Percentiles rank a stretch among this genome's conserved stretches.
phyloP scores from a whole-genome alignment of 1,140 invertebrate species.

The Lysiphlebus fabarum region DNA sequence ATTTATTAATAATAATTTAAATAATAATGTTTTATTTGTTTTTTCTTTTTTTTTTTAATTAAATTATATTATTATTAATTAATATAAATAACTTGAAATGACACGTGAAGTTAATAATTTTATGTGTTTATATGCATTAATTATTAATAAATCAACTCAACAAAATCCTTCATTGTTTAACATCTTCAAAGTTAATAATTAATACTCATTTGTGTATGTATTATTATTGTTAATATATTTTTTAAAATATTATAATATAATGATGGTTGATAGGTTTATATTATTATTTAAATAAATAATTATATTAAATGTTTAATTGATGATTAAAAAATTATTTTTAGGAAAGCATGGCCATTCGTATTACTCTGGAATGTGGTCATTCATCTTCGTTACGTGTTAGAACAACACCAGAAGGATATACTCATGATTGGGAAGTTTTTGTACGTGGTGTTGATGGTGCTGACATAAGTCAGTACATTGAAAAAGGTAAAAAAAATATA shows the following conservation, averaged over 20 bases:
- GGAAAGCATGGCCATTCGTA: conserved; percentile 70
- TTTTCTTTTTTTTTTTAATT: conserved; percentile 2
- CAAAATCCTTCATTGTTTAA: conserved; percentile 9
- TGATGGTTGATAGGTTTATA: conserved; percentile 7
- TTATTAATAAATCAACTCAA: conserved; percentile 1
- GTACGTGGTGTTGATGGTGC: conserved; percentile 81
- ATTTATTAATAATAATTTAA: background rate
- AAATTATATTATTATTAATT: background rate
- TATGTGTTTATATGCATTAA: conserved; percentile 1
- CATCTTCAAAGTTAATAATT: background rate
- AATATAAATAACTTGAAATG: conserved; percentile 5
- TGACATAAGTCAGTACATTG: conserved; percentile 86
- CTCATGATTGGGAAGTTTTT: conserved; percentile 98
- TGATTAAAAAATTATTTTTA: conserved; percentile 12
- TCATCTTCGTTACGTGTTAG: conserved; percentile 74
- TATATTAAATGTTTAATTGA: background rate
- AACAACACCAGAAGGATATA: conserved; percentile 82
- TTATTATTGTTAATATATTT: no score
- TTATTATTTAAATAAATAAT: background rate
- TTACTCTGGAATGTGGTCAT: conserved; percentile 90
- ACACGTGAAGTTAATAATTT: conserved; percentile 2
- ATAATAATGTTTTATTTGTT: background rate
- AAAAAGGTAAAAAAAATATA: conserved; percentile 61
- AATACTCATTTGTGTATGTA: no score
- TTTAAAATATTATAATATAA: no score